A percentile compares a stretch with the other conserved stretches of the same genome.
Evolutionary conservation across 1,140 invertebrate genomes (phyloP).

Genomic region (Proctacanthus coquilletti): DNA sequence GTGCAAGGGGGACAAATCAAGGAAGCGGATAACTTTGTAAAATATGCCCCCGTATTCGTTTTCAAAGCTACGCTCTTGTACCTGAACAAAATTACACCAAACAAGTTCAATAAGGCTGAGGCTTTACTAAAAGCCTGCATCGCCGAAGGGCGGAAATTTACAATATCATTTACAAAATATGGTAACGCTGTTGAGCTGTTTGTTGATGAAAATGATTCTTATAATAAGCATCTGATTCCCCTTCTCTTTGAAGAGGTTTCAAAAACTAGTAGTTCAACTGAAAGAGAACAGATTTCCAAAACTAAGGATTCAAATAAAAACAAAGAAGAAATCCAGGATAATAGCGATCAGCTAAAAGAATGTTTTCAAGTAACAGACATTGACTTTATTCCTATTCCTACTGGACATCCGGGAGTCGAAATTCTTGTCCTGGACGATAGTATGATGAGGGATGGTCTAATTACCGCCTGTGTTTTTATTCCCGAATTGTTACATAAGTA

Average conservation of each 20-base stretch:
- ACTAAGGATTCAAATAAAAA: no score
- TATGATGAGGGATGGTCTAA: constrained; percentile 3
- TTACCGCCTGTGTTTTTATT: constrained; percentile 2
- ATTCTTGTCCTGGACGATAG: constrained; percentile 2
- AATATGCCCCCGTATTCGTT: no score
- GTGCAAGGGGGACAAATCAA: not conserved
- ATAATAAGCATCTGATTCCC: constrained; percentile 5
- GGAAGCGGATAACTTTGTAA: no score
- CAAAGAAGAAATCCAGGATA: no score
- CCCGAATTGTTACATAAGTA: not conserved
- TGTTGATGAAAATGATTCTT: constrained; percentile 3
- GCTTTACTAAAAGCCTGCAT: constrained; percentile 2
- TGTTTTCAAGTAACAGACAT: constrained; percentile 2
- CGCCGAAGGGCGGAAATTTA: constrained; percentile 1
- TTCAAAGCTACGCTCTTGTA: constrained; percentile 1
- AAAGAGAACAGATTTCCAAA: not conserved
- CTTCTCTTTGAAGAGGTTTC: constrained; percentile 5
- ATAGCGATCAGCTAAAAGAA: no score
- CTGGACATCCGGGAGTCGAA: constrained; percentile 3
- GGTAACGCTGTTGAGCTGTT: constrained; percentile 3
- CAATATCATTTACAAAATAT: not conserved
- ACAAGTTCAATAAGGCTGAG: constrained; percentile 4
- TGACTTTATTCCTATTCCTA: constrained; percentile 4
- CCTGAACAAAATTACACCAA: constrained; percentile 1
- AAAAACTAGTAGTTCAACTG: not conserved